Base-by-base conservation (phyloP, 2,888 invertebrate genomes). In the Anthophora plumipes region DNA sequence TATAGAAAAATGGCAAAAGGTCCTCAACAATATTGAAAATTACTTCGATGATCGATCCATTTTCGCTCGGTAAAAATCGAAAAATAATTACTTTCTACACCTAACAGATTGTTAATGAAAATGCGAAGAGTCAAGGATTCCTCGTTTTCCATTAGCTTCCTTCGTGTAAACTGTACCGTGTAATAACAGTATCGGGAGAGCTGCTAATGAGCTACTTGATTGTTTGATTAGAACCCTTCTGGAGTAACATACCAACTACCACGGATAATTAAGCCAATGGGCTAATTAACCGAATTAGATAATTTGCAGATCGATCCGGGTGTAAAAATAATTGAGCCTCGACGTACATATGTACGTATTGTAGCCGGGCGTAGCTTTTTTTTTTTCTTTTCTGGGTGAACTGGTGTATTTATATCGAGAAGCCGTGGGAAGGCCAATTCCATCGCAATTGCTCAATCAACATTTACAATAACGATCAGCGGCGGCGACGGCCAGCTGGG, bases 241-340 rank as follows among this genome's bases (percentile, higher is more conserved):
- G 41, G 14, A 54, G 54, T n/a, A 31, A n/a, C 14, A 3, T 22
- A 17, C 37, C 3, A 20, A 37, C 71, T 88, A 84, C 85, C 85
- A 83, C 83, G 78, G 83, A 90, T 91, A 90, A 92, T 91, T 90
- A 91, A 86, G 80, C 81, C 91, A 91, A 92, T 92, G 91, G 91
- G 90, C 91, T 91, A 91, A 93, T 93, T 92, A 91, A 90, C 87
- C 84, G 89, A 92, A 92, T 92, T 92, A 91, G 89, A 90, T 91
- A 90, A 91, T 91, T 89, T 89, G 83, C 69, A 69, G 85, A 88
- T 90, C 89, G 90, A 89, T 90, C 89, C 77, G 84, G 69, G 73
- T 68, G 82, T 82, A 85, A 87, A 84, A 88, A 84, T 86, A 87
- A 90, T 87, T 84, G 84, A 77, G 55, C 71, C 54, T 39, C 80